Conservation (phyloP, 2,797 vertebrate species). For the Brachymystax lenok region DNA sequence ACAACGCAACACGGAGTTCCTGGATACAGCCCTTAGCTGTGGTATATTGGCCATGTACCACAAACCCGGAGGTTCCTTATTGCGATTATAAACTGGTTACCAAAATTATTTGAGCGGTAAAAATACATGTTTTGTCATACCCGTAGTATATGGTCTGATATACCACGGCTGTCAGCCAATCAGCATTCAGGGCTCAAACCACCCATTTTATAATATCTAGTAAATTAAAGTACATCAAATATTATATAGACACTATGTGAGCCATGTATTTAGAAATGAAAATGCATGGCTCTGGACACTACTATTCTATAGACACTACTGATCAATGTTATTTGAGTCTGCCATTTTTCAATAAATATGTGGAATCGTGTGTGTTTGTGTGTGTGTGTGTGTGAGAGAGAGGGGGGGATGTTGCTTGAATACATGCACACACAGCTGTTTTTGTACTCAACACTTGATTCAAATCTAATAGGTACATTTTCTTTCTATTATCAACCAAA, state of each 20-base stretch:
- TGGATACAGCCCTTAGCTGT: no score
- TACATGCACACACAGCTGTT: not conserved
- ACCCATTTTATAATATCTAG: conserved; percentile 1
- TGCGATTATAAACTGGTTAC: no score
- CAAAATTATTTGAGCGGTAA: no score
- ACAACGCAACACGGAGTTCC: no score
- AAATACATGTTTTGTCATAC: no score
- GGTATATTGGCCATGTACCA: no score
- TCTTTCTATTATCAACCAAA: conserved; percentile 9
- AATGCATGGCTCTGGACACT: not conserved
- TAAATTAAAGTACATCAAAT: conserved; percentile 28
- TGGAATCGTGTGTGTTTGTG: conserved; percentile 34
- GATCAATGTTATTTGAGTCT: conserved; percentile 28
- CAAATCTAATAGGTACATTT: conserved; percentile 15
- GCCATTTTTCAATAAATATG: conserved; percentile 55
- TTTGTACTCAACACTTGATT: conserved; percentile 24
- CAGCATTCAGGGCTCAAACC: no score
- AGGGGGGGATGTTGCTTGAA: not conserved
- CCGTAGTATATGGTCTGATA: no score
- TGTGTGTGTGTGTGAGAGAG: conserved; percentile 34
- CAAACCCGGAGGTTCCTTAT: no score
- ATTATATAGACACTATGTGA: conserved; percentile 29
- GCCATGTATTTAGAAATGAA: not conserved
- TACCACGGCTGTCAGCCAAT: no score
- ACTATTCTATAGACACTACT: conserved; percentile 5